A percentile compares a stretch with the other conserved stretches of the same genome.
These are phyloP conservation scores for Anguilla rostrata DNA, from an alignment of 2,113 vertebrate species.

Conservation along the genomic window DNA sequence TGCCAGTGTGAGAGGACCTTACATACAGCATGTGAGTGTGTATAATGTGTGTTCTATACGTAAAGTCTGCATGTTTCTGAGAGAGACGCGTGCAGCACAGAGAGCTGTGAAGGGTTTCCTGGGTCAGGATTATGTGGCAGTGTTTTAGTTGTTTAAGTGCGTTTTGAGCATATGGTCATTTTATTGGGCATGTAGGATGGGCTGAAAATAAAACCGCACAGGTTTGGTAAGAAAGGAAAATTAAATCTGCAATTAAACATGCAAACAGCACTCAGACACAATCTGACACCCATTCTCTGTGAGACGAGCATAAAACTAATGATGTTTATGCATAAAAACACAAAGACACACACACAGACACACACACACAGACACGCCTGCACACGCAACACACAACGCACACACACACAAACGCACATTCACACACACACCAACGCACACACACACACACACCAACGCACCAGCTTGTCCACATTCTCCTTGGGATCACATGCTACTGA, in stretches of 20 bases:
- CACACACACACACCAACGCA: not conserved
- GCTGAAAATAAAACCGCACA: not conserved
- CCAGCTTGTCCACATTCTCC: conserved; percentile 47
- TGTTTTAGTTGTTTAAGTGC: not conserved
- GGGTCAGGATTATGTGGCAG: not conserved
- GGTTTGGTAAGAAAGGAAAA: not conserved
- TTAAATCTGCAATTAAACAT: not conserved
- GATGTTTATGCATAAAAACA: not conserved
- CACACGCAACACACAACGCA: not conserved
- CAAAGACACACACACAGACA: not conserved
- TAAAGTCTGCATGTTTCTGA: no score
- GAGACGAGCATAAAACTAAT: not conserved
- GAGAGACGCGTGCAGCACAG: not conserved
- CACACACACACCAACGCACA: not conserved
- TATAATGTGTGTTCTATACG: no score
- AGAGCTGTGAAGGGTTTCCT: not conserved
- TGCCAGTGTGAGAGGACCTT: no score
- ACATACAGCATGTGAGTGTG: no score
- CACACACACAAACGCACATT: not conserved
- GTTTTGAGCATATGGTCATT: not conserved
- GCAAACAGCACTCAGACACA: not conserved
- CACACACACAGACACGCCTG: not conserved
- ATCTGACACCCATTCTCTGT: not conserved
- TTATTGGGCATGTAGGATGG: not conserved
- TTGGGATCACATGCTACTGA: conserved; percentile 56